A percentile compares a stretch with the other conserved stretches of the same genome.
phyloP scores from a whole-genome alignment of 2,797 vertebrate species.

The Neosilurus hyrtlii region DNA sequence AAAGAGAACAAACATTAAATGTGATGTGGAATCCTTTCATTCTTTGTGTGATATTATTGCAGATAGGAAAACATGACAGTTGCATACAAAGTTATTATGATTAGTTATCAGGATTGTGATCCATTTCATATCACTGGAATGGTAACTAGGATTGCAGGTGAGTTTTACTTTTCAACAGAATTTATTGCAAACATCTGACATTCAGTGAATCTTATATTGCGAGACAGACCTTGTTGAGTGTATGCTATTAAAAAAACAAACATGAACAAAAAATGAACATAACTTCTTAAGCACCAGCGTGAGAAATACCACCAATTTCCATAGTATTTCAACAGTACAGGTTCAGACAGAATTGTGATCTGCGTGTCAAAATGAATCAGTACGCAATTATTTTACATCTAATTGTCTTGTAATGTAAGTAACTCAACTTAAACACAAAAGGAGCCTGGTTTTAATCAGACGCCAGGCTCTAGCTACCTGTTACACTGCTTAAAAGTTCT shows the following conservation, averaged over 20 bases:
- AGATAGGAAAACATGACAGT: neutral
- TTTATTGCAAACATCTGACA: slow-evolving; percentile 74
- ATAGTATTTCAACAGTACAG: neutral
- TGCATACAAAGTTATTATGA: neutral
- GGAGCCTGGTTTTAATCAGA: slow-evolving; percentile 18
- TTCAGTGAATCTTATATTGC: slow-evolving; percentile 57
- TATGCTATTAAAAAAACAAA: slow-evolving; percentile 16
- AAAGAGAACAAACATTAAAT: neutral
- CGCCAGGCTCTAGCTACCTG: slow-evolving; percentile 11
- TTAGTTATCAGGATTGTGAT: neutral
- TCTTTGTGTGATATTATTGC: neutral
- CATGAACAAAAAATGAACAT: slow-evolving; percentile 27
- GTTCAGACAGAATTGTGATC: neutral
- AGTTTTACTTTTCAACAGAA: slow-evolving; percentile 72
- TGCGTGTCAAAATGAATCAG: neutral
- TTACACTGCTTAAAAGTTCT: slow-evolving; percentile 16
- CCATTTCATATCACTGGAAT: neutral
- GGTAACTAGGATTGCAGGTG: slow-evolving; percentile 1
- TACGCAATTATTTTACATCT: neutral
- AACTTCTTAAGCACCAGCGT: slow-evolving; percentile 42
- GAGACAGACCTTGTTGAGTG: slow-evolving; percentile 1
- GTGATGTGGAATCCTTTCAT: neutral
- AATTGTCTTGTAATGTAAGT: neutral
- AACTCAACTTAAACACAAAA: slow-evolving; percentile 18
- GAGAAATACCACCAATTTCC: slow-evolving; percentile 22